Conservation (phyloP, 2,888 invertebrate genomes). For the Leucophenga maculata region DNA sequence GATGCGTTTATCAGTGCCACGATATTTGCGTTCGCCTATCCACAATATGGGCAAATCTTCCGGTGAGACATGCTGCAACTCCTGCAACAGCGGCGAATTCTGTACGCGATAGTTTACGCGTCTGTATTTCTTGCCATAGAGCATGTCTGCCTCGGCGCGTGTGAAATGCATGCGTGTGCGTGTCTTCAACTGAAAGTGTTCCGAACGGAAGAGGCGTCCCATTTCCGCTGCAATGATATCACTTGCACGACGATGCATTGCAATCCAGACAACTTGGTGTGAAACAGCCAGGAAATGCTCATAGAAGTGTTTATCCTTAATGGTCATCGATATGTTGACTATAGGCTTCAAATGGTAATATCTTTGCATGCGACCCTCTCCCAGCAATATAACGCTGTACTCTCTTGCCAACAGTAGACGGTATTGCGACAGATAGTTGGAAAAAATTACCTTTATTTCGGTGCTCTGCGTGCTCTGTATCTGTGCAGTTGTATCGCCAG, state of each 20-base stretch:
- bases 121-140: slow-evolving; percentile 58
- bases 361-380: slow-evolving; percentile 49
- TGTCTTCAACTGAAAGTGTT: slow-evolving; percentile 56
- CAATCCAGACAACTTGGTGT: slow-evolving; percentile 61
- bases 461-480: slow-evolving; percentile 52
- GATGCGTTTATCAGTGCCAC: slow-evolving; percentile 59
- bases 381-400: slow-evolving; percentile 57
- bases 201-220: slow-evolving; percentile 63
- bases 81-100: slow-evolving; percentile 61
- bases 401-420: slow-evolving; percentile 60
- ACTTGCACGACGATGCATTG: slow-evolving; percentile 58
- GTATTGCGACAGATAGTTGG: slow-evolving; percentile 56
- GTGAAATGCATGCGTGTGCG: slow-evolving; percentile 46
- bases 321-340: slow-evolving; percentile 53
- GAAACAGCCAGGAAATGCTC: slow-evolving; percentile 58
- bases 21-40: slow-evolving; percentile 62
- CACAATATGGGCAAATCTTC: slow-evolving; percentile 57
- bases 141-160: slow-evolving; percentile 49
- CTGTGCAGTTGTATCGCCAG: slow-evolving; percentile 48
- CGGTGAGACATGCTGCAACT: slow-evolving; percentile 46
- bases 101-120: slow-evolving; percentile 60
- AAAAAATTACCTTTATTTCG: slow-evolving; percentile 54
- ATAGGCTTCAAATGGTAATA: slow-evolving; percentile 57
- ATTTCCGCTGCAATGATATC: slow-evolving; percentile 61
- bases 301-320: slow-evolving; percentile 53